Percentiles rank a stretch among this genome's conserved stretches.
phyloP scores from a whole-genome alignment of 92 coral and sea anemone species.

The Epizoanthus fatuus region DNA sequence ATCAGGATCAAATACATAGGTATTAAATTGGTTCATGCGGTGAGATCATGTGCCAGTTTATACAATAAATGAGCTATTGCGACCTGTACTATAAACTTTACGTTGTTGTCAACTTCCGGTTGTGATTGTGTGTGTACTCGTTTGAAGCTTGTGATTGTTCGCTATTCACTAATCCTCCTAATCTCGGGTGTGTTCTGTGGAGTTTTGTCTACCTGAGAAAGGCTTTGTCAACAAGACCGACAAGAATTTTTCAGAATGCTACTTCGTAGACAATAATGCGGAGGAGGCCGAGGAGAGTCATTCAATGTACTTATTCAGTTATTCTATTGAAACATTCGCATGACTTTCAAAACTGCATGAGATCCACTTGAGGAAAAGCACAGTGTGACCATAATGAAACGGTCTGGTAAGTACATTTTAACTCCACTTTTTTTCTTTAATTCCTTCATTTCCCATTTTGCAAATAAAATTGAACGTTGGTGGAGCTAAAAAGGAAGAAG shows the following conservation, averaged over 20 bases:
- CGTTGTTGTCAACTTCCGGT: background rate
- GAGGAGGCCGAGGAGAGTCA: background rate
- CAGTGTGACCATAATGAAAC: no score
- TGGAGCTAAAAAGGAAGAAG: no score
- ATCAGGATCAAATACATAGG: background rate
- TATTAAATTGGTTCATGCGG: constrained; percentile 4
- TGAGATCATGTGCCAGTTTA: background rate
- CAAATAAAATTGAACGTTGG: no score
- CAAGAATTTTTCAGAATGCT: background rate
- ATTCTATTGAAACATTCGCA: no score
- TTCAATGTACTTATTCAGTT: background rate
- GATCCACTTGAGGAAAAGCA: no score
- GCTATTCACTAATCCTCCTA: background rate
- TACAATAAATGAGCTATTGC: no score
- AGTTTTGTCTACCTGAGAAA: background rate
- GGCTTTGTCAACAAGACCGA: background rate
- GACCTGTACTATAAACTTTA: background rate
- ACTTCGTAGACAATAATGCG: background rate
- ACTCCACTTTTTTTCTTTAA: background rate
- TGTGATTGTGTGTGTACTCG: background rate
- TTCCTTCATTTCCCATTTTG: no score
- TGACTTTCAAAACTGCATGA: no score
- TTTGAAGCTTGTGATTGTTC: background rate
- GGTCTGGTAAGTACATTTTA: no score
- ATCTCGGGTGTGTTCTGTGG: background rate